These are phyloP conservation scores for Macrosoma leucophasiata DNA, from an alignment of 2,888 invertebrate species.

Conservation along the genomic window DNA sequence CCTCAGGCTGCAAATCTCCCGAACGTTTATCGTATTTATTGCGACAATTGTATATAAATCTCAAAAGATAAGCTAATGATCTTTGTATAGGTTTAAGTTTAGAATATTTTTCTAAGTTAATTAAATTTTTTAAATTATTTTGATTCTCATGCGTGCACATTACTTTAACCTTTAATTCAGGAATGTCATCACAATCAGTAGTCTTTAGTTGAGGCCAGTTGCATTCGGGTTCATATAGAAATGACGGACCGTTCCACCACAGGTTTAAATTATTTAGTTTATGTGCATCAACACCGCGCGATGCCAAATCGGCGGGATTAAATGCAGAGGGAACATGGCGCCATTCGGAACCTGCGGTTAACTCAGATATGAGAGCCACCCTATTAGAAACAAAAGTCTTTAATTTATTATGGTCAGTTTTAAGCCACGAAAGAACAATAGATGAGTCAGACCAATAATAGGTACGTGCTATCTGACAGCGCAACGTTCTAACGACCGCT, in stretches of 20 bases:
- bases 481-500: too few relatives aligned
- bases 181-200: too few relatives aligned
- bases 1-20: slow-evolving; percentile 1
- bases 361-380: slow-evolving; percentile 7
- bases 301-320: slow-evolving; percentile 17
- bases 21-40: slow-evolving; percentile 1
- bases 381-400: slow-evolving; percentile 9
- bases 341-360: slow-evolving; percentile 5
- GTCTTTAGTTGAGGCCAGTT: too few relatives aligned
- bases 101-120: slow-evolving; percentile 16
- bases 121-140: slow-evolving; percentile 1
- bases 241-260: slow-evolving; percentile 18
- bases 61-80: slow-evolving; percentile 6
- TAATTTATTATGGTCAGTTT: slow-evolving; percentile 10
- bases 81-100: slow-evolving; percentile 7
- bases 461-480: too few relatives aligned
- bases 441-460: too few relatives aligned
- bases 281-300: slow-evolving; percentile 11
- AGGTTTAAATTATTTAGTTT: not conserved
- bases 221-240: slow-evolving; percentile 2
- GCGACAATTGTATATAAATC: slow-evolving; percentile 10
- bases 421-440: slow-evolving; percentile 29
- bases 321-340: slow-evolving; percentile 7
- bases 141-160: slow-evolving; percentile 8
- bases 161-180: not conserved